Evolutionary conservation across 2,113 vertebrate species (phyloP).

Genomic region (Hypocryptadius cinnamomeus): DNA sequence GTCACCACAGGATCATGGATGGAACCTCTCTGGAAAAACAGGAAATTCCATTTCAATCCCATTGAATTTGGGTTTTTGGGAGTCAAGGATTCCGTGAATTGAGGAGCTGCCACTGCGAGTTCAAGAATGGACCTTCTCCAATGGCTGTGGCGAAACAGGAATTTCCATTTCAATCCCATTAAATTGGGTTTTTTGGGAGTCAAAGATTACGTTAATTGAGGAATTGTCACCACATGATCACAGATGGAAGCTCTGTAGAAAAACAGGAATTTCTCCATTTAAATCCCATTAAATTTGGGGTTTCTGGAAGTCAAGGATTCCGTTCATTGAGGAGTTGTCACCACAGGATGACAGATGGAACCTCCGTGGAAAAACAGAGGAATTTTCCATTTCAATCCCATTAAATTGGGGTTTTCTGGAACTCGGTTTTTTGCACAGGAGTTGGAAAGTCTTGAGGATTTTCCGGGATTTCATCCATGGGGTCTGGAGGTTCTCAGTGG

Average conservation of each 20-base stretch:
- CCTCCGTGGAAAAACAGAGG: too few species aligned
- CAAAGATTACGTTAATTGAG: background rate
- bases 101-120: background rate
- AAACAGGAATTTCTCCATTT: background rate
- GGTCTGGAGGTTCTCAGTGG: background rate
- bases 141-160: background rate
- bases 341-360: too few species aligned
- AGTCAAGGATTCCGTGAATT: fast-evolving
- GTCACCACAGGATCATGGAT: too few species aligned
- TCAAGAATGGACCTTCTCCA: background rate
- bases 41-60: too few species aligned
- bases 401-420: too few species aligned
- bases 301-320: fast-evolving
- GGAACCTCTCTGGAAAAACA: too few species aligned
- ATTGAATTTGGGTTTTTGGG: background rate
- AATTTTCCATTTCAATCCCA: background rate
- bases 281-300: too few species aligned
- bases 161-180: background rate
- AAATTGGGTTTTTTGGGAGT: background rate
- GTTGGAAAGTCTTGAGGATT: background rate
- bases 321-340: background rate
- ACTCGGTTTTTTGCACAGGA: too few species aligned
- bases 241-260: background rate
- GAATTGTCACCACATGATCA: background rate
- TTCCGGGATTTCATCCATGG: background rate